phyloP scores from a whole-genome alignment of 2,888 invertebrate genomes.

The Netelia melanura region DNA sequence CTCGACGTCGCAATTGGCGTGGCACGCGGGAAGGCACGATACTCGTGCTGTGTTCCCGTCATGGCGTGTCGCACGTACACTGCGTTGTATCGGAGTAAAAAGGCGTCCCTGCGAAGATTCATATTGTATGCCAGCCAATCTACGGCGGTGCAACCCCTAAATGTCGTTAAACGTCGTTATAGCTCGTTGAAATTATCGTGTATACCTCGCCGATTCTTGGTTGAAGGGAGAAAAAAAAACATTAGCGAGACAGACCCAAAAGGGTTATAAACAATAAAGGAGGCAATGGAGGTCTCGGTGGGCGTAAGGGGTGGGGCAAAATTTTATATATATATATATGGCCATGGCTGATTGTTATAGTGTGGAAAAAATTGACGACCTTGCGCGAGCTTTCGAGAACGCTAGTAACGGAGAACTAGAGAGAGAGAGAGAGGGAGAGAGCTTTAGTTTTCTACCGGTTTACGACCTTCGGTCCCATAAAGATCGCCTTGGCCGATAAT shows the following conservation, averaged over 20 bases:
- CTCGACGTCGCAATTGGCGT: conserved; percentile 47
- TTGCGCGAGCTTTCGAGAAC: conserved; percentile 51
- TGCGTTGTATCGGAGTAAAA: conserved; percentile 41
- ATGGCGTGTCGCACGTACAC: conserved; percentile 66
- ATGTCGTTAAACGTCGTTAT: conserved; percentile 77
- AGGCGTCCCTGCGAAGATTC: conserved; percentile 69
- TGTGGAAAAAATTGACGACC: conserved; percentile 42
- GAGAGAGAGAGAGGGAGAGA: conserved; percentile 54
- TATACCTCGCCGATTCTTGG: conserved; percentile 46
- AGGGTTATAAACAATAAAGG: conserved; percentile 41
- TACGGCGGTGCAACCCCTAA: conserved; percentile 74
- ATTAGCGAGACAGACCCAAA: conserved; percentile 59
- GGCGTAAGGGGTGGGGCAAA: neutral
- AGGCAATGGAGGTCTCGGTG: conserved; percentile 28
- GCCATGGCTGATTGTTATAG: too few relatives aligned
- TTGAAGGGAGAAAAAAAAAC: conserved; percentile 55
- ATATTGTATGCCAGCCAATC: conserved; percentile 74
- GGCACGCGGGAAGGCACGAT: conserved; percentile 45
- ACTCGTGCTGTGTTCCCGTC: conserved; percentile 39
- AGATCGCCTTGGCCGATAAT: conserved; percentile 79
- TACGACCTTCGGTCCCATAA: conserved; percentile 76
- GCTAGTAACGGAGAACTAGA: conserved; percentile 9
- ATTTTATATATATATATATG: conserved; percentile 21
- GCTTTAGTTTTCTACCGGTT: conserved; percentile 74
- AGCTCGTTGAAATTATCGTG: conserved; percentile 73